A percentile compares a stretch with the other conserved stretches of the same genome.
phyloP scores from a whole-genome alignment of 1,140 invertebrate genomes.

The Tachypleus tridentatus region DNA sequence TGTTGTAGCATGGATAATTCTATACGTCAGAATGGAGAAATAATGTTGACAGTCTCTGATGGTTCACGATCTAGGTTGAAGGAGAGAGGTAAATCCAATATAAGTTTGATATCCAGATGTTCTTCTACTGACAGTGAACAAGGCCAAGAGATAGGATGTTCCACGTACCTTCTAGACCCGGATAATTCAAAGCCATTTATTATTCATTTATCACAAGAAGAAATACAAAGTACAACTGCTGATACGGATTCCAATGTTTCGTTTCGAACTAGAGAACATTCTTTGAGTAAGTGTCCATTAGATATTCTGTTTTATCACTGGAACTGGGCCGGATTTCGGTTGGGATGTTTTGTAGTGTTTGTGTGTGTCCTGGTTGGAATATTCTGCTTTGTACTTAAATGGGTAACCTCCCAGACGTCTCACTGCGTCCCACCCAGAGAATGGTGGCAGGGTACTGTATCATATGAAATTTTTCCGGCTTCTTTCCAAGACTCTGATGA shows the following conservation, averaged over 20 bases:
- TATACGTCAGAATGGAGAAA: neutral
- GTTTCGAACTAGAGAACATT: neutral
- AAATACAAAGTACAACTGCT: no score
- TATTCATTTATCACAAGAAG: no score
- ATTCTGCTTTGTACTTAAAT: neutral
- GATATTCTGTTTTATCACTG: neutral
- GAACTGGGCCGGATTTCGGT: constrained; percentile 8
- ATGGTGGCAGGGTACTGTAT: constrained; percentile 67
- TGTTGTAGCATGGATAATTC: no score
- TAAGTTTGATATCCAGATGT: no score
- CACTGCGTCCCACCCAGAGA: constrained; percentile 24
- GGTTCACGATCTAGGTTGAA: no score
- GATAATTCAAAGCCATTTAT: neutral
- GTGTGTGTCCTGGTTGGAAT: neutral
- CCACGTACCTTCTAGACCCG: neutral
- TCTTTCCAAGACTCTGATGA: constrained; percentile 60
- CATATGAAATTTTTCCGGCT: constrained; percentile 70
- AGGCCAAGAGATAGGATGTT: neutral
- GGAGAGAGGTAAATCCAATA: no score
- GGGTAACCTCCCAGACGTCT: neutral
- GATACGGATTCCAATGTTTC: neutral
- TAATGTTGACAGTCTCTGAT: neutral
- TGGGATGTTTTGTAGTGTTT: constrained; percentile 3
- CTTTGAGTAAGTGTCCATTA: neutral
- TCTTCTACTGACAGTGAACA: neutral